Conservation (phyloP, 2,888 invertebrate species). For the Drosophila trichaetosa region DNA sequence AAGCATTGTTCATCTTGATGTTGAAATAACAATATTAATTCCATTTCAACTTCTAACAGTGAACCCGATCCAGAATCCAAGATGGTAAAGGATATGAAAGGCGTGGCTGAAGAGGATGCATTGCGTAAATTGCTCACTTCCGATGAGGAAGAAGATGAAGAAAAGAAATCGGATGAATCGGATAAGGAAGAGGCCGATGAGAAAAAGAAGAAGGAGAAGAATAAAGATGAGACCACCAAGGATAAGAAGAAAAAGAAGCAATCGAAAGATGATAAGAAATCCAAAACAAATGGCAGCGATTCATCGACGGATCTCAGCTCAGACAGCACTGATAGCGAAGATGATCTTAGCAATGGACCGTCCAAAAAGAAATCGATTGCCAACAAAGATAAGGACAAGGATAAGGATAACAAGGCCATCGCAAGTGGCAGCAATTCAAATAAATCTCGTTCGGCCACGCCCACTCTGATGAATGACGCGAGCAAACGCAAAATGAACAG, state of each 20-base stretch:
- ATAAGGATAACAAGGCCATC: conserved; percentile 79
- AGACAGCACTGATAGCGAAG: conserved; percentile 89
- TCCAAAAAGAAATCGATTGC: conserved; percentile 85
- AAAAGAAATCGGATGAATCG: conserved; percentile 91
- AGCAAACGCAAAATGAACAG: conserved; percentile 83
- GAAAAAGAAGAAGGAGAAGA: conserved; percentile 88
- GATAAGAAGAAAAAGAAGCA: conserved; percentile 88
- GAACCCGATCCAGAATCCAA: conserved; percentile 90
- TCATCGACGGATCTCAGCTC: conserved; percentile 90
- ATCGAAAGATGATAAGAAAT: conserved; percentile 87
- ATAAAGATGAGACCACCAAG: conserved; percentile 87
- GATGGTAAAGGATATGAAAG: conserved; percentile 92
- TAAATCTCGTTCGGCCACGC: conserved; percentile 85
- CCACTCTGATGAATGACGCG: conserved; percentile 77
- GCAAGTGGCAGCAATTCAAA: conserved; percentile 67
- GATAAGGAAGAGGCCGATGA: conserved; percentile 90
- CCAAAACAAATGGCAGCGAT: conserved; percentile 84
- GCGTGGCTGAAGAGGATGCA: conserved; percentile 96
- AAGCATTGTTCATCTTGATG: not conserved
- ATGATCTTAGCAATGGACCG: conserved; percentile 85
- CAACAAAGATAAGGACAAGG: conserved; percentile 72
- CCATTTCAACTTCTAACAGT: conserved; percentile 78
- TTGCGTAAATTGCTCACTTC: conserved; percentile 93
- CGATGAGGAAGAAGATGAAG: conserved; percentile 94
- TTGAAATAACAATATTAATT: not conserved